phyloP scores from a whole-genome alignment of 2,888 invertebrate genomes.

The Neria commutata region DNA sequence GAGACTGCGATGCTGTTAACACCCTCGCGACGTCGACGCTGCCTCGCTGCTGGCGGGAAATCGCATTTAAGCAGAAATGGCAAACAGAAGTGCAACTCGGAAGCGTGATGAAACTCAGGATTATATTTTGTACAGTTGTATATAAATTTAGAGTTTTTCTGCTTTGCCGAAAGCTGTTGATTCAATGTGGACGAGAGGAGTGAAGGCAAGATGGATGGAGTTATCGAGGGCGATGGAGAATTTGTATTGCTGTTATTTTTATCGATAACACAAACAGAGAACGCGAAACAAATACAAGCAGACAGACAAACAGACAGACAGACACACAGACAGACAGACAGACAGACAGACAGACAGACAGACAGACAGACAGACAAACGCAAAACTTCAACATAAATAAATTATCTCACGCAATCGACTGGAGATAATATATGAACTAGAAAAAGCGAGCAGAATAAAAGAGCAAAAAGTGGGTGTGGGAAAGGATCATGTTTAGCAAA shows the following conservation, averaged over 20 bases:
- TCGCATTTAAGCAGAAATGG: slow-evolving; percentile 7
- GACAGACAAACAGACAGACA: background rate
- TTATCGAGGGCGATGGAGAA: too few relatives aligned
- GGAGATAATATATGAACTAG: too few relatives aligned
- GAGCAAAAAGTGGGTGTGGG: background rate
- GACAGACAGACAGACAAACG: background rate
- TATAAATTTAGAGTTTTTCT: background rate
- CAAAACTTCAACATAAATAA: too few relatives aligned
- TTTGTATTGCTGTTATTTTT: too few relatives aligned
- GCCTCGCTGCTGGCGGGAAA: background rate
- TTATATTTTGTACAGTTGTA: background rate
- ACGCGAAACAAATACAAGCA: background rate
- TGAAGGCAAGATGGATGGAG: too few relatives aligned
- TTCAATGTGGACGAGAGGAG: slow-evolving; percentile 7
- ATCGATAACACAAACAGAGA: too few relatives aligned
- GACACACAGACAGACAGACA: background rate
- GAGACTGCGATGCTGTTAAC: too few relatives aligned
- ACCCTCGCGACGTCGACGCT: background rate
- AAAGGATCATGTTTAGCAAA: slow-evolving; percentile 5
- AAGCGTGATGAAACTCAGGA: background rate
- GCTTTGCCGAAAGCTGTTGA: slow-evolving; percentile 7
- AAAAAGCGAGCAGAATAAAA: background rate
- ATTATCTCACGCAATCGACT: too few relatives aligned
- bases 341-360: background rate
- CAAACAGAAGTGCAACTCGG: background rate